These are phyloP conservation scores for Rhagoletis zephyria DNA, from an alignment of 1,140 invertebrate genomes.

Conservation along the genomic window DNA sequence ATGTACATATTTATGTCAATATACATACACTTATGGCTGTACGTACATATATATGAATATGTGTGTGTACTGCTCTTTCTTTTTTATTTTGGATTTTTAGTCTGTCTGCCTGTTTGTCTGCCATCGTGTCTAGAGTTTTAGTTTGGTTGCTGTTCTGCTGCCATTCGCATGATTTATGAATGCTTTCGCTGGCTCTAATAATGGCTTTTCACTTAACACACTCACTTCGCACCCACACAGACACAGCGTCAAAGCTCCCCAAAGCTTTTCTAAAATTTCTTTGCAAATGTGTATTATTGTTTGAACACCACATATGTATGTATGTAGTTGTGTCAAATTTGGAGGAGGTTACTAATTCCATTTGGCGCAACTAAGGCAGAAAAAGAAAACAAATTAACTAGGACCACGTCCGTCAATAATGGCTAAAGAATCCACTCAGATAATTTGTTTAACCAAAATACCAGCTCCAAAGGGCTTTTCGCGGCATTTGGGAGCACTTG, in stretches of 20 bases:
- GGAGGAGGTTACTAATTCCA: not conserved
- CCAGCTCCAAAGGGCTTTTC: too few relatives aligned
- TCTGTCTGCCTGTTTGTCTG: not conserved
- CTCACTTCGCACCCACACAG: not conserved
- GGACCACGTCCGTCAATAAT: too few relatives aligned
- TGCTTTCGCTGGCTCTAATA: not conserved
- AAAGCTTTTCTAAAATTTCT: constrained; percentile 20
- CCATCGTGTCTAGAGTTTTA: constrained; percentile 7
- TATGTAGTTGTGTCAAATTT: too few relatives aligned
- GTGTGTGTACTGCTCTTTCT: not conserved
- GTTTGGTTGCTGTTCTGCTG: not conserved
- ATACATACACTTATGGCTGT: not conserved
- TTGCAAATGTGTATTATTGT: not conserved
- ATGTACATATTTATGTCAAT: not conserved
- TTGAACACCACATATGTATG: not conserved
- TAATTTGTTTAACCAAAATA: too few relatives aligned
- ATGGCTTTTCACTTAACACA: not conserved
- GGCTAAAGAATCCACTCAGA: too few relatives aligned
- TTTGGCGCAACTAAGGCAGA: too few relatives aligned
- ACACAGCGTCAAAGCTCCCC: not conserved
- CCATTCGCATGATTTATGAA: constrained; percentile 12
- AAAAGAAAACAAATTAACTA: too few relatives aligned
- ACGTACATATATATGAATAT: not conserved
- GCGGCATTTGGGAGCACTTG: too few relatives aligned
- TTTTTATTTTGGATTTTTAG: too few relatives aligned